Base-by-base conservation (phyloP, 2,888 invertebrate genomes). In the Orthosia gracilis region DNA sequence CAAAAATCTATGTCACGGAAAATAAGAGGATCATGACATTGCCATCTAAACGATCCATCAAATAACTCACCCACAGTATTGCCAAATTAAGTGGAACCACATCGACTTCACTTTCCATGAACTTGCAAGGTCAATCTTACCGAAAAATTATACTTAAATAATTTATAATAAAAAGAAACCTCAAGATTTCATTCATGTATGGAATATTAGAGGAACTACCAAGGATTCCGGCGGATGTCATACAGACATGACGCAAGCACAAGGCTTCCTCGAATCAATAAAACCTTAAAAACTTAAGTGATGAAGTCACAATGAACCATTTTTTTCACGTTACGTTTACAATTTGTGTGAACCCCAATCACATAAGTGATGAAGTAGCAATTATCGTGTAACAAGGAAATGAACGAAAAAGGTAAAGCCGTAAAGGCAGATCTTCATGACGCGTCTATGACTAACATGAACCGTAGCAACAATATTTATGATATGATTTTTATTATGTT, bases 321-420 rank as follows among this genome's bases (percentile, higher is more conserved):
- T 67, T 68, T 78, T 78, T 78, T 72, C 55, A 63, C 40, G 31
- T 54, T 26, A 55, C 23, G 47, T 57, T 73, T 12, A 70, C 59
- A 72, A 69, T 71, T 59, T 73, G 72, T 76, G 72, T 64, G 73
- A 84, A 77, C 54, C 61, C 7, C n/a, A 47, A 72, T 73, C 61
- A 71, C 67, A 71, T 69, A 78, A 59, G 26, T 69, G 71, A 73
- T 78, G 82, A 70, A 84, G 82, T 72, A 78, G 74, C 69, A 66
- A 82, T 74, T 78, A 83, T 76, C 72, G 66, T 63, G 72, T 82
- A 74, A 78, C 52, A 59, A 74, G 78, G 78, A 85, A 85, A 84
- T 73, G n/a, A 73, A 72, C 63, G 40, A 73, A 82, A 81, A 66
- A 61, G 62, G 64, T 69, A 49, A 69, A 62, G 45, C 55, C 40